These are phyloP conservation scores for Odontocerum albicorne DNA, from an alignment of 2,888 invertebrate genomes.

Conservation along the genomic window DNA sequence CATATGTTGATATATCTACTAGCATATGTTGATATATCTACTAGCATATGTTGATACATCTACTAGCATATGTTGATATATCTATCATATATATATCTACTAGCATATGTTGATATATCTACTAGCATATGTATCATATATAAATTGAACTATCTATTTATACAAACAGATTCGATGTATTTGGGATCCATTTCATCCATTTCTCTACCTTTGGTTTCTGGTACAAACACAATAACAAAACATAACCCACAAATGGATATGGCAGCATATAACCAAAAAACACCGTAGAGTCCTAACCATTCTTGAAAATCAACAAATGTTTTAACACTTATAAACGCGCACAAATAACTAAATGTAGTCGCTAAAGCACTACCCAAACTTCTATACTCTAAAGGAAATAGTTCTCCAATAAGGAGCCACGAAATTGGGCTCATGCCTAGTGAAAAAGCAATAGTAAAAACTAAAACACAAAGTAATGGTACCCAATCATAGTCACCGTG, in stretches of 20 bases:
- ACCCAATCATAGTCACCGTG: constrained; percentile 75
- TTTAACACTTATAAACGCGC: constrained; percentile 82
- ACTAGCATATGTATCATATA: too few relatives aligned
- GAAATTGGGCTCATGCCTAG: constrained; percentile 77
- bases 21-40: too few relatives aligned
- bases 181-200: constrained; percentile 85
- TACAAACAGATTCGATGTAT: constrained; percentile 59
- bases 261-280: constrained; percentile 86
- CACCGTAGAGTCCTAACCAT: constrained; percentile 73
- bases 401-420: constrained; percentile 69
- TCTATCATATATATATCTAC: too few relatives aligned
- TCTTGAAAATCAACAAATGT: constrained; percentile 79
- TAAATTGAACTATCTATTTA: constrained; percentile 56
- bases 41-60: too few relatives aligned
- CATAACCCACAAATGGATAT: constrained; percentile 77
- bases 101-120: too few relatives aligned
- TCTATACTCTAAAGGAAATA: constrained; percentile 71
- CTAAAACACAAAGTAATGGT: constrained; percentile 78
- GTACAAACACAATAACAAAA: constrained; percentile 82
- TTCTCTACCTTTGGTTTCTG: constrained; percentile 88
- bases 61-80: too few relatives aligned
- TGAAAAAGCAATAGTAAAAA: constrained; percentile 82
- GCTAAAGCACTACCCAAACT: constrained; percentile 71
- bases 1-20: too few relatives aligned
- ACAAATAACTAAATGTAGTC: constrained; percentile 82